Percentiles rank a stretch among this genome's conserved stretches.
phyloP scores from a whole-genome alignment of 2,797 vertebrate species.

The Morelia viridis region DNA sequence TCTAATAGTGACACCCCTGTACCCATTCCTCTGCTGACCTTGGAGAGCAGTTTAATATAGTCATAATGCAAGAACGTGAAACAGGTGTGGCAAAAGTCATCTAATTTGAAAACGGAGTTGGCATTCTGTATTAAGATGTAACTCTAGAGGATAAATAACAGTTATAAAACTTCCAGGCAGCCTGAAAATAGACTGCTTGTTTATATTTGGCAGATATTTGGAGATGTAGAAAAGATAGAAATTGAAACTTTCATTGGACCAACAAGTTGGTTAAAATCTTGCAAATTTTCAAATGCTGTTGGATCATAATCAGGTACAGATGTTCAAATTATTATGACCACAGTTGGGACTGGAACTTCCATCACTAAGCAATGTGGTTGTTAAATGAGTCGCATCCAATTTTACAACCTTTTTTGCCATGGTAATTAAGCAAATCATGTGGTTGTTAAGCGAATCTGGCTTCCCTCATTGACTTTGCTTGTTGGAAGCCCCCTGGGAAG shows the following conservation, averaged over 20 bases:
- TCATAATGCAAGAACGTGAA: constrained; percentile 22
- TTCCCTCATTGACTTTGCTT: too few relatives aligned
- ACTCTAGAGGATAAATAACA: constrained; percentile 16
- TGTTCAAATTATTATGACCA: not conserved
- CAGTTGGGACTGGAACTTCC: too few relatives aligned
- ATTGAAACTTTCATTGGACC: not conserved
- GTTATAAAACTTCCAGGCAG: constrained; percentile 14
- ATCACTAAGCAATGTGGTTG: too few relatives aligned
- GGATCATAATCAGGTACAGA: not conserved
- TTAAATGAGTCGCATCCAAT: too few relatives aligned
- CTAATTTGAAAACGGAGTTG: not conserved
- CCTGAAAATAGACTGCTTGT: not conserved
- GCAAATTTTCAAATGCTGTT: not conserved
- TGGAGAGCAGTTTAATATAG: not conserved
- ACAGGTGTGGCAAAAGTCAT: constrained; percentile 13
- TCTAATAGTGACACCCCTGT: constrained; percentile 15
- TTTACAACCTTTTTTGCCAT: too few relatives aligned
- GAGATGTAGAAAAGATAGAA: not conserved
- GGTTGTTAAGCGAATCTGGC: too few relatives aligned
- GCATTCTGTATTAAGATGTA: not conserved
- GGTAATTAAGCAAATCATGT: too few relatives aligned
- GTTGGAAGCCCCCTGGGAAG: too few relatives aligned
- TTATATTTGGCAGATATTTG: constrained; percentile 13
- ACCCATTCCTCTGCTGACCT: not conserved
- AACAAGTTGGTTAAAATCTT: not conserved